A percentile compares a stretch with the other conserved stretches of the same genome.
phyloP scores from a whole-genome alignment of 2,113 vertebrate species.

The Perognathus longimembris region DNA sequence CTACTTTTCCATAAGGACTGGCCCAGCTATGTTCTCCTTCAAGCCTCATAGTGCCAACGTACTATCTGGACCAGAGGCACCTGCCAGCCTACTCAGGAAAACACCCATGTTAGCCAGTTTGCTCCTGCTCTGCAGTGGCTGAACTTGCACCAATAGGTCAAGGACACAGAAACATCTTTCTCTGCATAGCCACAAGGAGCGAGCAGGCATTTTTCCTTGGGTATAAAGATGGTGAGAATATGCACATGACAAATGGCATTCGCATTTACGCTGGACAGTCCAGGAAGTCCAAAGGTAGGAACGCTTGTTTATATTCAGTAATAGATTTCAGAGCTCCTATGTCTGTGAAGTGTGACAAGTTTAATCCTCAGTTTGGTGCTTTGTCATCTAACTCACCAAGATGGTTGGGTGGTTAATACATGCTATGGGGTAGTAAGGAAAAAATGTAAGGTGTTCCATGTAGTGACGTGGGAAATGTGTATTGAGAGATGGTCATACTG shows the following conservation, averaged over 20 bases:
- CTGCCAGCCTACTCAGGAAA: neutral
- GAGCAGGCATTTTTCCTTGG: neutral
- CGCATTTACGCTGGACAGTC: neutral
- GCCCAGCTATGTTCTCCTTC: neutral
- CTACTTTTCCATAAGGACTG: neutral
- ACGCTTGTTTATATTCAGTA: neutral
- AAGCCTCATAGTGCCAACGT: neutral
- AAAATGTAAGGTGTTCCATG: neutral
- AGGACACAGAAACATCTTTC: neutral
- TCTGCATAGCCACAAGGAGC: neutral
- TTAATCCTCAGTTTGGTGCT: neutral
- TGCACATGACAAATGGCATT: neutral
- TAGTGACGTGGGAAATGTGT: neutral
- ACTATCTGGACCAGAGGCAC: neutral
- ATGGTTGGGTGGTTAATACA: neutral
- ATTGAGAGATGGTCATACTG: neutral
- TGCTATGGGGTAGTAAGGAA: neutral
- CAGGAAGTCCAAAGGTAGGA: neutral
- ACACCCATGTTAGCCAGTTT: neutral
- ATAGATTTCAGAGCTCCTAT: neutral
- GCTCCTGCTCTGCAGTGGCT: neutral
- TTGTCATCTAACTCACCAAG: neutral
- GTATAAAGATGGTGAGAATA: neutral
- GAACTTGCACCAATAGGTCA: neutral
- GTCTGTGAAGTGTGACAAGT: neutral